Evolutionary conservation across 2,797 vertebrate genomes (phyloP).

Genomic region (Sardinella longiceps): DNA sequence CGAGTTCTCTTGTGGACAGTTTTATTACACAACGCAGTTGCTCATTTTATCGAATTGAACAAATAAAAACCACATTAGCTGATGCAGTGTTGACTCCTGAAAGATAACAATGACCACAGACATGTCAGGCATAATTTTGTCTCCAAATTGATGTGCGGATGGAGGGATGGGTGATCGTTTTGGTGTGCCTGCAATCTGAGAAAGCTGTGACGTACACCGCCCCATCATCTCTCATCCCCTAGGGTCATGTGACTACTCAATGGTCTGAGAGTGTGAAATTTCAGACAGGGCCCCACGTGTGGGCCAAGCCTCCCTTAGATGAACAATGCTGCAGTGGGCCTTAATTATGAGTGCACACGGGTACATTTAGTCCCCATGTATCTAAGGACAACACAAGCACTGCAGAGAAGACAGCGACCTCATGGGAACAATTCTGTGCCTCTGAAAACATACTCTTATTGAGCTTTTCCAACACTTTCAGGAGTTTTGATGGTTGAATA

Average conservation of each 20-base stretch:
- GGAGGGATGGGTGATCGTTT: too few relatives aligned
- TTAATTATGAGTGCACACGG: conserved; percentile 45
- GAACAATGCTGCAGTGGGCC: conserved; percentile 46
- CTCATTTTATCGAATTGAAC: background rate
- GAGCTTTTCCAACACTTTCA: background rate
- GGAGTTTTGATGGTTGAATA: background rate
- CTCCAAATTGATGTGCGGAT: background rate
- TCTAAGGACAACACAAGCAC: conserved; percentile 38
- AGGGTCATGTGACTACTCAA: conserved; percentile 15
- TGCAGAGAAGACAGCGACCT: background rate
- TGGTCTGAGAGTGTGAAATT: conserved; percentile 50
- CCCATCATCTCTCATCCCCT: background rate
- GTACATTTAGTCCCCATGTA: conserved; percentile 34
- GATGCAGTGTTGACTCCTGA: background rate
- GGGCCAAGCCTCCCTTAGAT: conserved; percentile 36
- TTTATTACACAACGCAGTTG: background rate
- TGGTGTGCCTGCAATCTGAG: conserved; percentile 2
- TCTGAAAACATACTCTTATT: background rate
- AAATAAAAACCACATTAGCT: background rate
- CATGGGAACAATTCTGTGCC: background rate
- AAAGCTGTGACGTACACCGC: conserved; percentile 24
- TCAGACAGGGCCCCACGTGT: conserved; percentile 46
- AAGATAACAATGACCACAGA: background rate
- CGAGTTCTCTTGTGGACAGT: background rate
- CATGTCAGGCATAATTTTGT: background rate